A percentile compares a stretch with the other conserved stretches of the same genome.
Conservation (phyloP, 2,797 vertebrate genomes). For the Acanthopagrus latus region DNA sequence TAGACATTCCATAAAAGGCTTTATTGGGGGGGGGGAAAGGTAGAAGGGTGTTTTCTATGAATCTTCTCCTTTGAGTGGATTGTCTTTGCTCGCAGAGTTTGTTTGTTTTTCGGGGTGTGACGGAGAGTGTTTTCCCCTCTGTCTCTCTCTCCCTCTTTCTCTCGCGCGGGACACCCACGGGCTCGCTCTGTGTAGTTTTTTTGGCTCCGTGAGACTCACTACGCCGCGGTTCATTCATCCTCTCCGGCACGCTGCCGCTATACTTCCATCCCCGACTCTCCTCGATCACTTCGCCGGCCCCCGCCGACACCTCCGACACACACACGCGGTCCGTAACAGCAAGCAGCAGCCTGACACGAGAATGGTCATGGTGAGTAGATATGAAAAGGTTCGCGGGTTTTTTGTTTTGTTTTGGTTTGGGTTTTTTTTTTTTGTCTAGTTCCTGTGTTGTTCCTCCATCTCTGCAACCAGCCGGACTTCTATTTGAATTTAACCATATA, state of each 20-base stretch:
- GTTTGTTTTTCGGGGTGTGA: slow-evolving; percentile 13
- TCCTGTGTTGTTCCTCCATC: neutral
- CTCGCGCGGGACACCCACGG: slow-evolving; percentile 25
- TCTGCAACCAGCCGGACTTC: slow-evolving; percentile 1
- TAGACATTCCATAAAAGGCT: slow-evolving; percentile 90
- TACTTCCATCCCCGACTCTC: slow-evolving; percentile 24
- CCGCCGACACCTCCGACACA: too few species aligned
- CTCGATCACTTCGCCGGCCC: slow-evolving; percentile 10
- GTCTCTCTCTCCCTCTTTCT: neutral
- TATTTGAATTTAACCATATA: neutral
- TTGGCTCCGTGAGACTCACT: slow-evolving; percentile 31
- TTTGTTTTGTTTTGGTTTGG: neutral
- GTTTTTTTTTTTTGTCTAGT: too few species aligned
- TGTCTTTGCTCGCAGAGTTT: slow-evolving; percentile 33
- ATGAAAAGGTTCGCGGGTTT: slow-evolving; percentile 33
- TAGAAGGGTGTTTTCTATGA: slow-evolving; percentile 80
- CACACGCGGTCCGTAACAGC: slow-evolving; percentile 13
- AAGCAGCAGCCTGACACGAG: slow-evolving; percentile 86
- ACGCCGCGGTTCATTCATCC: slow-evolving; percentile 56
- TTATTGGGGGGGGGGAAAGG: slow-evolving; percentile 78
- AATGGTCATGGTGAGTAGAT: slow-evolving; percentile 99
- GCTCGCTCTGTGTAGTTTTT: slow-evolving; percentile 32
- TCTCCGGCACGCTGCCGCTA: slow-evolving; percentile 42
- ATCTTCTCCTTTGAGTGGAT: slow-evolving; percentile 79
- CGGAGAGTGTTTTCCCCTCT: neutral